Conservation (phyloP, 1,140 invertebrate species). For the Drosophila kohkoa region DNA sequence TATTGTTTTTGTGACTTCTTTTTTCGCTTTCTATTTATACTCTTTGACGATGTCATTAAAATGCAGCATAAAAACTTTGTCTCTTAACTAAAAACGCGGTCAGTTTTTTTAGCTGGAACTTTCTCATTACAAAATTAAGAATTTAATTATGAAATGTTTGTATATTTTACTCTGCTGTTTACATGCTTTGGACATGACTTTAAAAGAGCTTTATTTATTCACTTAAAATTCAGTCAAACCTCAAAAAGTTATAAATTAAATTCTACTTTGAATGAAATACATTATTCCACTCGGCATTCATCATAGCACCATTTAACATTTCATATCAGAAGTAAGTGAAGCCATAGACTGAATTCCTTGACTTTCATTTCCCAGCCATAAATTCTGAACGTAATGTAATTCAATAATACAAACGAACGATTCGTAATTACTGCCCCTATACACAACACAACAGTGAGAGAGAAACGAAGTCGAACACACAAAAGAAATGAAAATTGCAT, state of each 20-base stretch:
- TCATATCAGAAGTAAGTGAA: not conserved
- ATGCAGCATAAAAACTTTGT: constrained; percentile 21
- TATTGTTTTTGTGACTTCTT: constrained; percentile 19
- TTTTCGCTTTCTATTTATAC: constrained; percentile 27
- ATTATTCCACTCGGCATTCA: not conserved
- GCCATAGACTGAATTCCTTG: not conserved
- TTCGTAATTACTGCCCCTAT: constrained; percentile 37
- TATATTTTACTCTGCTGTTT: not conserved
- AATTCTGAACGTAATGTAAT: constrained; percentile 20
- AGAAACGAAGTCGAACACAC: constrained; percentile 9
- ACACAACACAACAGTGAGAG: not conserved
- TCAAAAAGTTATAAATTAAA: not conserved
- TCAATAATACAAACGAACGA: constrained; percentile 29
- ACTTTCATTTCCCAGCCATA: constrained; percentile 1
- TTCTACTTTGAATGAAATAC: not conserved
- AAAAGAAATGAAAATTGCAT: constrained; percentile 39
- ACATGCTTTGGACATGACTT: not conserved
- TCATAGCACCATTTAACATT: not conserved
- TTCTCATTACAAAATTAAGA: not conserved
- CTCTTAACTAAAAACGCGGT: not conserved
- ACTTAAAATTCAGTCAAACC: not conserved
- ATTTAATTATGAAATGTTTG: not conserved
- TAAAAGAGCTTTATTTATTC: not conserved
- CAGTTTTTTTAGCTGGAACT: not conserved
- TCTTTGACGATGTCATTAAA: constrained; percentile 29